phyloP scores from a whole-genome alignment of 2,797 vertebrate genomes.

The Adelosebastes latens region DNA sequence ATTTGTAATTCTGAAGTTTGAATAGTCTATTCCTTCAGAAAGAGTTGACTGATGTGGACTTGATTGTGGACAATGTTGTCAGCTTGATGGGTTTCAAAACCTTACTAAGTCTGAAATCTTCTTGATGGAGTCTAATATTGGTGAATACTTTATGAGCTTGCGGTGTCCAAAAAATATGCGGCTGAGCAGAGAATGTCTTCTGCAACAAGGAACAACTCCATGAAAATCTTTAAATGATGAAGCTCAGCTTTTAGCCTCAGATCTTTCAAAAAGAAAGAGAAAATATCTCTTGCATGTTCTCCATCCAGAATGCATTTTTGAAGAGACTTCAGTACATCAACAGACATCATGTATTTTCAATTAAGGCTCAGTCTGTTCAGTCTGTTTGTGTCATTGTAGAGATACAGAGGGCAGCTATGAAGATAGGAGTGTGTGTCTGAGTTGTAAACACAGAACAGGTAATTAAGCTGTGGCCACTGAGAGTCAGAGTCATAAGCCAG shows the following conservation, averaged over 20 bases:
- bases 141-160: conserved; percentile 46
- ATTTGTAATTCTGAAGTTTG: background rate
- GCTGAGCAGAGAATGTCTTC: conserved; percentile 5
- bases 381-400: conserved; percentile 5
- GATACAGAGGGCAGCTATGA: conserved; percentile 12
- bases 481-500: conserved; percentile 25
- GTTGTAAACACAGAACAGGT: conserved; percentile 33
- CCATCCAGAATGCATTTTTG: conserved; percentile 11
- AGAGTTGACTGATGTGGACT: background rate
- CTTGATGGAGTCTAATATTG: conserved; percentile 13
- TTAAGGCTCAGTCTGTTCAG: background rate
- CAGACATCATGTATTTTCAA: conserved; percentile 27
- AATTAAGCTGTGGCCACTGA: conserved; percentile 37
- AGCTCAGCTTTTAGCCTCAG: conserved; percentile 20
- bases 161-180: conserved; percentile 14
- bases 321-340: conserved; percentile 12
- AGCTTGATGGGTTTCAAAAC: background rate
- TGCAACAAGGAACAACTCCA: conserved; percentile 27
- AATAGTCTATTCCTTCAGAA: background rate
- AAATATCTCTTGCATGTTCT: conserved; percentile 6
- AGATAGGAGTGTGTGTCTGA: conserved; percentile 8
- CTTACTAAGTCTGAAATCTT: conserved; percentile 16
- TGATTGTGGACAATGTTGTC: background rate
- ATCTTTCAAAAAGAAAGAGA: conserved; percentile 18
- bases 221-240: conserved; percentile 27